phyloP scores from a whole-genome alignment of 2,888 invertebrate species.

The Lordiphosa fenestrarum region DNA sequence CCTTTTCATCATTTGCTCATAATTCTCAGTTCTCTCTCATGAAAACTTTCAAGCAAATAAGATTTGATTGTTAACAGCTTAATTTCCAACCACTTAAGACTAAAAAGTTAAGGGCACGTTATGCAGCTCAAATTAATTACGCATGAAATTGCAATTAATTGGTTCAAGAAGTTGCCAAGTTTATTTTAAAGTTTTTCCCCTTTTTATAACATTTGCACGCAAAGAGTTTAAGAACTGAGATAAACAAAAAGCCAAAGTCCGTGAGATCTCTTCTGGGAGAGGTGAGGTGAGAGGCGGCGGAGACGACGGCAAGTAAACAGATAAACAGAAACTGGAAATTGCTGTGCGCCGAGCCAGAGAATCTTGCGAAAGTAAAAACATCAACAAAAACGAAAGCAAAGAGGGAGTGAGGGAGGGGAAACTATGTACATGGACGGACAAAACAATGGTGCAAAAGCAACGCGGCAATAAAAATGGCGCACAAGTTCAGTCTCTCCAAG shows the following conservation, averaged over 20 bases:
- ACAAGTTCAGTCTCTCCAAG: slow-evolving; percentile 66
- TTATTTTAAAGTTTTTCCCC: slow-evolving; percentile 62
- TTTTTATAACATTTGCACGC: slow-evolving; percentile 20
- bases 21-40: too few species aligned
- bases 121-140: slow-evolving; percentile 73
- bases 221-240: slow-evolving; percentile 67
- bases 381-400: slow-evolving; percentile 52
- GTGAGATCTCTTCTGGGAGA: neutral
- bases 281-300: neutral
- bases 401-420: slow-evolving; percentile 10
- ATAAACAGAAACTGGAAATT: slow-evolving; percentile 53
- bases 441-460: slow-evolving; percentile 61
- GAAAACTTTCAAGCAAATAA: too few species aligned
- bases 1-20: too few species aligned
- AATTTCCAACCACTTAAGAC: too few species aligned
- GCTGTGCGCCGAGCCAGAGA: slow-evolving; percentile 16
- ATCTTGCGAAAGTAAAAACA: slow-evolving; percentile 70
- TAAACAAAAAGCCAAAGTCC: slow-evolving; percentile 64
- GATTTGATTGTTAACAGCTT: too few species aligned
- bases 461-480: slow-evolving; percentile 70
- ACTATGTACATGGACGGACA: slow-evolving; percentile 23
- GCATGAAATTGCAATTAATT: slow-evolving; percentile 74
- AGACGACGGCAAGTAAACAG: slow-evolving; percentile 45
- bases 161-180: slow-evolving; percentile 67
- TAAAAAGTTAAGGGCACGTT: slow-evolving; percentile 42